Evolutionary conservation across 2,888 invertebrate species (phyloP).

Genomic region (Drosophila lutescens): DNA sequence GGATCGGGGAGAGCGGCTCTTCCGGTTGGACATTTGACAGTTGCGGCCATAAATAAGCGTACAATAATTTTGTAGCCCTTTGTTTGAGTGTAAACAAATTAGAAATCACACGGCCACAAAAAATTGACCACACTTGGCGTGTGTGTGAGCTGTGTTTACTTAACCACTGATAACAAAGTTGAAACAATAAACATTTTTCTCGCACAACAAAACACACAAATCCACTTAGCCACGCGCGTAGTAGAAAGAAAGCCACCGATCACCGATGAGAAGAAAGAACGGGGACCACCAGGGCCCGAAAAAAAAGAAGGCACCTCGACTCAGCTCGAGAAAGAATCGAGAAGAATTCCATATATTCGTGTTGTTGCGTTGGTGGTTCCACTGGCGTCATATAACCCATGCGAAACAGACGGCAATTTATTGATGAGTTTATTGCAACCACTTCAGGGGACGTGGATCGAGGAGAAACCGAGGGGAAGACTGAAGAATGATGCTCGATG

Average conservation of each 20-base stretch:
- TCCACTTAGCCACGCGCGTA: conserved; percentile 81
- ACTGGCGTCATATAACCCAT: conserved; percentile 53
- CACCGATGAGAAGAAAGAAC: conserved; percentile 50
- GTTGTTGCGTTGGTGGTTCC: conserved; percentile 36
- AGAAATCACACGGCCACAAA: conserved; percentile 72
- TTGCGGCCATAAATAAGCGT: conserved; percentile 68
- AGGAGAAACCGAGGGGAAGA: not conserved
- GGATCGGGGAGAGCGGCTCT: conserved; percentile 32
- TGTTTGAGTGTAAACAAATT: conserved; percentile 73
- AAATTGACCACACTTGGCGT: conserved; percentile 59
- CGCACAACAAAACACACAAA: conserved; percentile 82
- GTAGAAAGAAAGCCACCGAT: conserved; percentile 57
- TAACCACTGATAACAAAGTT: conserved; percentile 83
- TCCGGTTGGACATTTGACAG: conserved; percentile 71
- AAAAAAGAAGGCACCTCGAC: conserved; percentile 12
- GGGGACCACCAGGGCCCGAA: conserved; percentile 34
- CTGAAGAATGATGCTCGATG: conserved; percentile 62
- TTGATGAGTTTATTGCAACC: conserved; percentile 83
- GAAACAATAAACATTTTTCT: conserved; percentile 84
- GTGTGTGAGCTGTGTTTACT: conserved; percentile 74
- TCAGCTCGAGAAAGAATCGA: not conserved
- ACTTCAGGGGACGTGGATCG: conserved; percentile 21
- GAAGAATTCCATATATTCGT: conserved; percentile 33
- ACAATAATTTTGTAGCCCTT: conserved; percentile 63
- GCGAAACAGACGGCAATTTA: conserved; percentile 80